Evolutionary conservation across 2,113 vertebrate species (phyloP).

Genomic region (Pterocles burchelli): DNA sequence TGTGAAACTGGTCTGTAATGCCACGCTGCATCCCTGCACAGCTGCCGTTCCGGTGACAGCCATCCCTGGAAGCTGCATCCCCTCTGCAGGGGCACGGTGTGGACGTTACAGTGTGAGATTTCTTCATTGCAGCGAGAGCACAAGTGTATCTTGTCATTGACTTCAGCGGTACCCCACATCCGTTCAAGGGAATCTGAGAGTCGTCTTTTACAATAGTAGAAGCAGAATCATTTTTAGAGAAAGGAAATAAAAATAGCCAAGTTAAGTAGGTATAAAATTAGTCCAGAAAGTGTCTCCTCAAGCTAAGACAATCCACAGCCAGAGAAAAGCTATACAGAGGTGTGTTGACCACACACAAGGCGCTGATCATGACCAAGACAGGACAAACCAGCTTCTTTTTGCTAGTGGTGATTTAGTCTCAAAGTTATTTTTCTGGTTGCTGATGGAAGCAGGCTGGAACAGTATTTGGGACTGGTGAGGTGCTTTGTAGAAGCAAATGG

Average conservation of each 20-base stretch:
- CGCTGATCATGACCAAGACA: neutral
- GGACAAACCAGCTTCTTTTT: neutral
- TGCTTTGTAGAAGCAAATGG: neutral
- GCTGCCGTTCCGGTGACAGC: neutral
- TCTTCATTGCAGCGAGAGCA: neutral
- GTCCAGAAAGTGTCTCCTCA: neutral
- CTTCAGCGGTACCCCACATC: neutral
- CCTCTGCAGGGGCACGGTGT: neutral
- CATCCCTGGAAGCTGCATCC: neutral
- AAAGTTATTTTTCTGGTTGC: neutral
- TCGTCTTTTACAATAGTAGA: neutral
- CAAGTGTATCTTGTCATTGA: neutral
- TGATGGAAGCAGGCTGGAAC: neutral
- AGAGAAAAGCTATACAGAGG: neutral
- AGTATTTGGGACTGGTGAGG: neutral
- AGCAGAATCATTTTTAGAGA: neutral
- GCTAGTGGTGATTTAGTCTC: neutral
- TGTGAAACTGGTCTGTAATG: neutral
- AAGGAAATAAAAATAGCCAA: neutral
- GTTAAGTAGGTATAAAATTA: neutral
- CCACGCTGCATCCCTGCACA: neutral
- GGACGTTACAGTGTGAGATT: neutral
- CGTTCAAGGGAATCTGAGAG: neutral
- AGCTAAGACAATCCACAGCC: conserved; percentile 46
- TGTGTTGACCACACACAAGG: neutral